Evolutionary conservation across 2,797 vertebrate species (phyloP).

Genomic region (Hozukius guyotensis): DNA sequence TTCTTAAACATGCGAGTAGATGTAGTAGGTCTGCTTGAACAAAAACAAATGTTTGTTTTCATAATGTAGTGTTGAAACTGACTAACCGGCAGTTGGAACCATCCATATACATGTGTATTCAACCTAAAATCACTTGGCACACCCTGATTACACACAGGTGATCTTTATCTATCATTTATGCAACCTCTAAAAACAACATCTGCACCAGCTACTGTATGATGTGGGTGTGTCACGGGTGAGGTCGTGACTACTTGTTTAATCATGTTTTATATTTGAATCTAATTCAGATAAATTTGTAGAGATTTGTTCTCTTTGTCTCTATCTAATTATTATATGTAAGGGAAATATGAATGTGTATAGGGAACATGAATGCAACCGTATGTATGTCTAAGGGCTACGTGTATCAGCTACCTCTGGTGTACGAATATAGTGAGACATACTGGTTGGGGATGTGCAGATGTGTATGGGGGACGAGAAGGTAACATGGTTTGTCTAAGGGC

Average conservation of each 20-base stretch:
- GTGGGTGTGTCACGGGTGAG: background rate
- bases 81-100: background rate
- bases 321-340: background rate
- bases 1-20: background rate
- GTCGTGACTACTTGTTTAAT: background rate
- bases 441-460: no score
- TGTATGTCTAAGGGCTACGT: no score
- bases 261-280: background rate
- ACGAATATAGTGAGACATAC: no score
- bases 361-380: no score
- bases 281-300: background rate
- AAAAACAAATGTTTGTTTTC: background rate
- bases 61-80: background rate
- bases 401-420: no score
- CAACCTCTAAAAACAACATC: constrained; percentile 25
- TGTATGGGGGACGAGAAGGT: no score
- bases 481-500: no score
- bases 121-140: background rate
- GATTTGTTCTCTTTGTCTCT: background rate
- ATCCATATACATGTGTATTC: background rate
- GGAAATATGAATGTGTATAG: no score
- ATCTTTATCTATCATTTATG: constrained; percentile 8
- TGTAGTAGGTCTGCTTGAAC: background rate
- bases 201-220: background rate
- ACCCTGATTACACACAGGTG: constrained; percentile 24